Percentiles rank a stretch among this genome's conserved stretches.
These are phyloP conservation scores for Ceuthmochares aereus DNA, from an alignment of 2,113 vertebrate genomes.

Conservation along the genomic window DNA sequence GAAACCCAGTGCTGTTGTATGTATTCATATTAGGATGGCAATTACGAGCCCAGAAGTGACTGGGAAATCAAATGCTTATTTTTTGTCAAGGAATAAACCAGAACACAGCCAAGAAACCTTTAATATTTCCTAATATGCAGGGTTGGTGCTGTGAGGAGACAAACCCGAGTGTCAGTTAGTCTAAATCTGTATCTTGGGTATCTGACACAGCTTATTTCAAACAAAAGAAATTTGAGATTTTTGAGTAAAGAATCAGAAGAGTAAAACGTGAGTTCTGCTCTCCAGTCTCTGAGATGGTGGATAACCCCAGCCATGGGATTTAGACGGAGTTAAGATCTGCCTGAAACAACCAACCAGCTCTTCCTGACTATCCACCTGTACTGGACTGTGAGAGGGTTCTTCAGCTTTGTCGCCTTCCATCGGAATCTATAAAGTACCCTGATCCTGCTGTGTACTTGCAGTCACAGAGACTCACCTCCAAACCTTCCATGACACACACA, in stretches of 20 bases:
- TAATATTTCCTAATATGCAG: not conserved
- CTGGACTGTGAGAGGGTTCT: not conserved
- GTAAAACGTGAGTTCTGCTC: not conserved
- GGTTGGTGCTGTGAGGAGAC: not conserved
- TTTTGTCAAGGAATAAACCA: not conserved
- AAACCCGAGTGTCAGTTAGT: not conserved
- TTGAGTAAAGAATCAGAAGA: not conserved
- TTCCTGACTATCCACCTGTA: not conserved
- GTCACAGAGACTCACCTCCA: not conserved
- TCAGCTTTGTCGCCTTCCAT: not conserved
- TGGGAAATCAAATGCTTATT: not conserved
- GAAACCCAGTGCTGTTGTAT: not conserved
- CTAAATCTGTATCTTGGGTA: not conserved
- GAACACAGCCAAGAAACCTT: not conserved
- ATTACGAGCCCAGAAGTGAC: not conserved
- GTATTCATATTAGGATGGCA: constrained; percentile 49
- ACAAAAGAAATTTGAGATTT: not conserved
- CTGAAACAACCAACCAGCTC: not conserved
- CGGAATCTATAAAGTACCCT: not conserved
- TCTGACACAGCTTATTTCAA: not conserved
- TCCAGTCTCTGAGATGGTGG: not conserved
- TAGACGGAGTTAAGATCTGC: not conserved
- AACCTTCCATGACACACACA: fast-evolving
- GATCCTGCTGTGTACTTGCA: not conserved
- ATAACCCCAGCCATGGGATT: not conserved